These are phyloP conservation scores for Xyrauchen texanus DNA, from an alignment of 2,113 vertebrate genomes.

Conservation along the genomic window DNA sequence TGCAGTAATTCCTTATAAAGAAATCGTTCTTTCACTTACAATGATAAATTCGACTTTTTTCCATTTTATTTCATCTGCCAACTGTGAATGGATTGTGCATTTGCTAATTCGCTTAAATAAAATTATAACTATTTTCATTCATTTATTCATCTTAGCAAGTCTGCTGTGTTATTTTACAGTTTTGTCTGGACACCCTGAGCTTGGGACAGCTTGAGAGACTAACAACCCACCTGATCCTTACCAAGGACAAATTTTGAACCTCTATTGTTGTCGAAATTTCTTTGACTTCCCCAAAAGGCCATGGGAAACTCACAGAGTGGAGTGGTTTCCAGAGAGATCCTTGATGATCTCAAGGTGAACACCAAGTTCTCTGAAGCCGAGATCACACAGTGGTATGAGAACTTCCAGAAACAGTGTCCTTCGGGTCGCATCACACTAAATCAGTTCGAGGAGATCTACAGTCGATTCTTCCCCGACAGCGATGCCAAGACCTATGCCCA, in stretches of 20 bases:
- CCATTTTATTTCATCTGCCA: no score
- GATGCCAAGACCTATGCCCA: constrained; percentile 69
- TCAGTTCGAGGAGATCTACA: constrained; percentile 92
- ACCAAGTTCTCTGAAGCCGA: constrained; percentile 73
- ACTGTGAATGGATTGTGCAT: no score
- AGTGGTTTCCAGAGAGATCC: constrained; percentile 70
- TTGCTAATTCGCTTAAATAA: no score
- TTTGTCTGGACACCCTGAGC: not conserved
- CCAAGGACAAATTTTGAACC: not conserved
- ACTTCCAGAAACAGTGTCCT: constrained; percentile 94
- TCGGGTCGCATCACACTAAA: constrained; percentile 84
- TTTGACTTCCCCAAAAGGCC: not conserved
- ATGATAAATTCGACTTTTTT: no score
- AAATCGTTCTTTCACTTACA: no score
- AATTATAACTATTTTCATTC: no score
- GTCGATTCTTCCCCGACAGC: constrained; percentile 82
- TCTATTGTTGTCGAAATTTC: not conserved
- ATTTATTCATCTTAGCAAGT: not conserved
- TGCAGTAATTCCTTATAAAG: no score
- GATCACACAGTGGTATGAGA: constrained; percentile 76
- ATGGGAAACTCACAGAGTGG: constrained; percentile 73
- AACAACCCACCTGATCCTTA: not conserved
- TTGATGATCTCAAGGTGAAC: constrained; percentile 72
- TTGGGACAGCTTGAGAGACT: not conserved
- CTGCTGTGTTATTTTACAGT: not conserved